phyloP scores from a whole-genome alignment of 2,797 vertebrate species.

The Acipenser transmontanus region DNA sequence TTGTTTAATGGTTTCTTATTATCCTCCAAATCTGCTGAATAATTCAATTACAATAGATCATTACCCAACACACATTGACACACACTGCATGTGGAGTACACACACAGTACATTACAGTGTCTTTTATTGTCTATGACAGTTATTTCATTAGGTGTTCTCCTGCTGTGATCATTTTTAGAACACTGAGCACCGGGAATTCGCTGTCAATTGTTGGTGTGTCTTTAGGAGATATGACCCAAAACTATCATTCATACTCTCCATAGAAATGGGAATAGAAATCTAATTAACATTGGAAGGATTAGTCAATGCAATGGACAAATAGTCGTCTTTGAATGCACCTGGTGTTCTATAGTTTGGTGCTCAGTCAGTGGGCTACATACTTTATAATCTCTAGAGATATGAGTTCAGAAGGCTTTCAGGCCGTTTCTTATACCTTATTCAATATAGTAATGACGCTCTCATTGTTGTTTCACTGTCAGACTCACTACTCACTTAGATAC shows the following conservation, averaged over 20 bases:
- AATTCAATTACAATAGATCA: slow-evolving; percentile 13
- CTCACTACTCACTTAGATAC: no score
- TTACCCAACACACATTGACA: slow-evolving; percentile 3
- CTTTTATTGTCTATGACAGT: slow-evolving; percentile 20
- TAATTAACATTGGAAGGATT: slow-evolving; percentile 16
- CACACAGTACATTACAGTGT: slow-evolving; percentile 11
- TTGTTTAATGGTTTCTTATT: slow-evolving; percentile 10
- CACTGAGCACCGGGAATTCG: slow-evolving; percentile 2
- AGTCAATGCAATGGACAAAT: neutral
- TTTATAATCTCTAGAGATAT: no score
- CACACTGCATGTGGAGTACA: neutral
- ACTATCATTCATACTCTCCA: slow-evolving; percentile 11
- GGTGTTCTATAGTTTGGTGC: neutral
- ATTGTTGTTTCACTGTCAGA: no score
- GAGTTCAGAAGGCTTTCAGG: no score
- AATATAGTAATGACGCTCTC: no score
- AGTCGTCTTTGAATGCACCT: neutral
- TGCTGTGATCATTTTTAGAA: slow-evolving; percentile 13
- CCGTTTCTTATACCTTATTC: no score
- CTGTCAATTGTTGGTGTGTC: slow-evolving; percentile 12
- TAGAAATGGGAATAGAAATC: slow-evolving; percentile 8
- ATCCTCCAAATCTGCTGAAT: neutral
- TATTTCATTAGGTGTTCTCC: slow-evolving; percentile 22
- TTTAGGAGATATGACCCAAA: slow-evolving; percentile 5
- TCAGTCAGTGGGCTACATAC: no score